A percentile compares a stretch with the other conserved stretches of the same genome.
Evolutionary conservation across 2,888 invertebrate genomes (phyloP).

Genomic region (Lordiphosa andalusiaca): DNA sequence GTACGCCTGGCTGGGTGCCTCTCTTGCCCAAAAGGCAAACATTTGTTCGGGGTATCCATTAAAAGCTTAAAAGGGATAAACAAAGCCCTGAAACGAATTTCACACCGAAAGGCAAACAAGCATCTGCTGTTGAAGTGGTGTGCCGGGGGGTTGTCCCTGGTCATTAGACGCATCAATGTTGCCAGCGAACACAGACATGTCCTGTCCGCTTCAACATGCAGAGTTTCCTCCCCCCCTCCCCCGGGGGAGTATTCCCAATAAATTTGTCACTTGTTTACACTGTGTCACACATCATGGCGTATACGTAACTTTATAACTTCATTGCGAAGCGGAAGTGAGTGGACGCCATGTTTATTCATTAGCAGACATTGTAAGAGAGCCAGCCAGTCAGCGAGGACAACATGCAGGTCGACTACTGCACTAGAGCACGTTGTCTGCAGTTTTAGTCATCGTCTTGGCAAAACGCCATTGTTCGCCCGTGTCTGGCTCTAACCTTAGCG

Average conservation of each 20-base stretch:
- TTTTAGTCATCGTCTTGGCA: conserved; percentile 39
- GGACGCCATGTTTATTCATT: conserved; percentile 68
- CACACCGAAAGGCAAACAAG: conserved; percentile 26
- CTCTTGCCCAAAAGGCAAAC: conserved; percentile 25
- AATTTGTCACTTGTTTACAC: conserved; percentile 59
- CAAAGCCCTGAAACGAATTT: conserved; percentile 36
- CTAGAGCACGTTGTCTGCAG: conserved; percentile 22
- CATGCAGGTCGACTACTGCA: conserved; percentile 8
- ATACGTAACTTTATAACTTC: conserved; percentile 47
- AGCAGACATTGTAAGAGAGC: conserved; percentile 56
- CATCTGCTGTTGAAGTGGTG: conserved; percentile 24
- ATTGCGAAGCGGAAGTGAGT: conserved; percentile 51
- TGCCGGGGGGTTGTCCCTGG: conserved; percentile 22
- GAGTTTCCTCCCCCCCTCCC: conserved; percentile 38
- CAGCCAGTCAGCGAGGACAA: conserved; percentile 17
- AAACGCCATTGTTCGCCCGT: conserved; percentile 10
- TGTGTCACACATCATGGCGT: conserved; percentile 43
- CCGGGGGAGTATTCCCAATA: conserved; percentile 50
- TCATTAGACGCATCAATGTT: conserved; percentile 66
- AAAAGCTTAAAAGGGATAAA: conserved; percentile 62
- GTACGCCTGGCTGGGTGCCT: conserved; percentile 36
- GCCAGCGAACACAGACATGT: conserved; percentile 35
- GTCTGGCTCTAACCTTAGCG: conserved; percentile 51
- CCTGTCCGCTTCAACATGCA: conserved; percentile 35
- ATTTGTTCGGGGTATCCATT: conserved; percentile 33